Conservation (phyloP, 2,888 invertebrate species). For the Eupithecia subfuscata region DNA sequence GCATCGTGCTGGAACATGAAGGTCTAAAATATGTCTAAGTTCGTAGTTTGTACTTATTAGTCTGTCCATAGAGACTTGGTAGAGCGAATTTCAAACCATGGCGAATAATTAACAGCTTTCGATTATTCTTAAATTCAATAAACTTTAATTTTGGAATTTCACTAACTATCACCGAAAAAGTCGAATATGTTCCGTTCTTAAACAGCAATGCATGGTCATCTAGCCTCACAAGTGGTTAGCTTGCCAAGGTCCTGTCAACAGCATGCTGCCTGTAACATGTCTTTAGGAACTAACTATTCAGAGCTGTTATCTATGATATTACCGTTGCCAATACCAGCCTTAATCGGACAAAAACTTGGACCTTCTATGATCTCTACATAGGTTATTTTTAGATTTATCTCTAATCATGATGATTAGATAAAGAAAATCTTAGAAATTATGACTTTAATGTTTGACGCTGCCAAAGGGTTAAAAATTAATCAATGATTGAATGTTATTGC, state of each 20-base stretch:
- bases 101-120: not conserved
- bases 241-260: conserved; percentile 45
- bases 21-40: not conserved
- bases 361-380: not conserved
- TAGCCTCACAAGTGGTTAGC: conserved; percentile 11
- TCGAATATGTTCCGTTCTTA: not conserved
- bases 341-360: conserved; percentile 3
- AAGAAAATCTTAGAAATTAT: not conserved
- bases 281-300: conserved; percentile 7
- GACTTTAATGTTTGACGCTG: not conserved
- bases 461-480: not conserved
- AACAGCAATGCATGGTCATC: not conserved
- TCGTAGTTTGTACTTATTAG: not conserved
- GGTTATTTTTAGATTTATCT: not conserved
- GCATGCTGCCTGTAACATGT: conserved; percentile 30
- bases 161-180: not conserved
- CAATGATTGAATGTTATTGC: not conserved
- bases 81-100: not conserved
- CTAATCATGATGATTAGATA: not conserved
- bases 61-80: not conserved
- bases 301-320: conserved; percentile 14
- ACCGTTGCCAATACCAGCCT: conserved; percentile 19
- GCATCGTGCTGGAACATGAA: not conserved
- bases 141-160: not conserved
- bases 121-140: not conserved